A percentile compares a stretch with the other conserved stretches of the same genome.
phyloP scores from a whole-genome alignment of 2,797 vertebrate species.

The Gymnoscopelus microlampas region DNA sequence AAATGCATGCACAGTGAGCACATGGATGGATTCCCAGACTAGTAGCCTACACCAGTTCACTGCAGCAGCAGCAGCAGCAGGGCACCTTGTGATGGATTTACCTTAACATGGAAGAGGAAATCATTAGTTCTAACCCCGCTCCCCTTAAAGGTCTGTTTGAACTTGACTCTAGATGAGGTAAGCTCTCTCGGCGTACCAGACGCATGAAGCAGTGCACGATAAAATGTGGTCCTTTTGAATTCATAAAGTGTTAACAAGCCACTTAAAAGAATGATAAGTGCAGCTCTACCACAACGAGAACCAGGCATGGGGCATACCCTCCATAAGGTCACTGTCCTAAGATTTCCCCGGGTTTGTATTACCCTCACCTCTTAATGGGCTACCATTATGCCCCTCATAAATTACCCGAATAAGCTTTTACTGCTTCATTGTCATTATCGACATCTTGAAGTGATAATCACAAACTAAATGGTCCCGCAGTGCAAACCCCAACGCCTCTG shows the following conservation, averaged over 20 bases:
- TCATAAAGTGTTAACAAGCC: slow-evolving; percentile 63
- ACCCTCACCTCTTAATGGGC: slow-evolving; percentile 29
- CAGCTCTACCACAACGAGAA: slow-evolving; percentile 24
- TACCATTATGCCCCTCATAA: slow-evolving; percentile 58
- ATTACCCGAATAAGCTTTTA: slow-evolving; percentile 32
- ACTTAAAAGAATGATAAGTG: slow-evolving; percentile 51
- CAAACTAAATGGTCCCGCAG: slow-evolving; percentile 26
- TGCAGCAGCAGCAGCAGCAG: slow-evolving; percentile 18
- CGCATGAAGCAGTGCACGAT: slow-evolving; percentile 44
- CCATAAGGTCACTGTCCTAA: slow-evolving; percentile 33
- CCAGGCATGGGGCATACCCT: slow-evolving; percentile 27
- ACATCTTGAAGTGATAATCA: slow-evolving; percentile 64
- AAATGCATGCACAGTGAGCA: not conserved
- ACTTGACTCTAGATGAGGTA: slow-evolving; percentile 39
- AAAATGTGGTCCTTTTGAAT: slow-evolving; percentile 60
- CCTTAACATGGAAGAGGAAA: slow-evolving; percentile 36
- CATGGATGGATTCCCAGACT: not conserved
- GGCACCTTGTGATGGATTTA: slow-evolving; percentile 1
- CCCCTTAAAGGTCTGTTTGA: slow-evolving; percentile 19
- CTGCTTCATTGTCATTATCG: slow-evolving; percentile 48
- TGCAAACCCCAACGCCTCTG: slow-evolving; percentile 27
- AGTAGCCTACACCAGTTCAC: not conserved
- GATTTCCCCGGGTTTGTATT: slow-evolving; percentile 26
- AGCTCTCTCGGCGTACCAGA: slow-evolving; percentile 57
- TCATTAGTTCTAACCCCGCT: slow-evolving; percentile 38